Percentiles rank a stretch among this genome's conserved stretches.
These are phyloP conservation scores for Chromobotia macracanthus DNA, from an alignment of 2,797 vertebrate species.

Conservation along the genomic window DNA sequence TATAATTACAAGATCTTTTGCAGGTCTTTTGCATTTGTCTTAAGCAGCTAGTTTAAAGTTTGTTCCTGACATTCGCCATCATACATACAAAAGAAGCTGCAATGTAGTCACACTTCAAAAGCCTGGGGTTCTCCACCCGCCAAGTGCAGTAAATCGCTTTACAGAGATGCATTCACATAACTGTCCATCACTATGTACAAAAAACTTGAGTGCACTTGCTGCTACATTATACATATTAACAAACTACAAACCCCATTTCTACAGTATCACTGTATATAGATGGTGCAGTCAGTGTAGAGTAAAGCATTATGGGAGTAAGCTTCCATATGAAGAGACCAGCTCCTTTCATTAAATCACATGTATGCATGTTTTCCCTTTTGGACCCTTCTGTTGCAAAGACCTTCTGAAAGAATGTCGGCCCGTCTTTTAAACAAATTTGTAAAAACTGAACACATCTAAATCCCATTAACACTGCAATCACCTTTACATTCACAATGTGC, in stretches of 20 bases:
- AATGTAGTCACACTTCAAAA: slow-evolving; percentile 75
- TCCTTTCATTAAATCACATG: slow-evolving; percentile 40
- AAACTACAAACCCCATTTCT: slow-evolving; percentile 79
- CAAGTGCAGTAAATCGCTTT: slow-evolving; percentile 73
- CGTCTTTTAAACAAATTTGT: background rate
- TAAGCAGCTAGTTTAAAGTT: slow-evolving; percentile 88
- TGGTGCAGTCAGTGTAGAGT: slow-evolving; percentile 18
- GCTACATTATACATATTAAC: slow-evolving; percentile 97
- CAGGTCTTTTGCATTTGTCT: slow-evolving; percentile 70
- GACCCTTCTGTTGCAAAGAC: background rate
- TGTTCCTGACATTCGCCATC: slow-evolving; percentile 68
- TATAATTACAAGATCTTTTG: slow-evolving; percentile 88
- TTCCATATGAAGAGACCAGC: slow-evolving; percentile 48
- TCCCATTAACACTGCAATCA: background rate
- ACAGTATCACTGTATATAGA: slow-evolving; percentile 75
- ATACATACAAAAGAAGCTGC: slow-evolving; percentile 77
- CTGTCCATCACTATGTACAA: slow-evolving; percentile 91
- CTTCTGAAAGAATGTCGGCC: background rate
- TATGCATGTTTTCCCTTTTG: slow-evolving; percentile 37
- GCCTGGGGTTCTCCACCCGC: slow-evolving; percentile 68
- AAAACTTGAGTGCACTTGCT: slow-evolving; percentile 77
- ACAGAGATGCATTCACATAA: slow-evolving; percentile 88
- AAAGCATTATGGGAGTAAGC: slow-evolving; percentile 40
- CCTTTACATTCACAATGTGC: slow-evolving; percentile 8
- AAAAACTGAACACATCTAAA: background rate